phyloP scores from a whole-genome alignment of 2,888 invertebrate species.

The Eupithecia exiguata region DNA sequence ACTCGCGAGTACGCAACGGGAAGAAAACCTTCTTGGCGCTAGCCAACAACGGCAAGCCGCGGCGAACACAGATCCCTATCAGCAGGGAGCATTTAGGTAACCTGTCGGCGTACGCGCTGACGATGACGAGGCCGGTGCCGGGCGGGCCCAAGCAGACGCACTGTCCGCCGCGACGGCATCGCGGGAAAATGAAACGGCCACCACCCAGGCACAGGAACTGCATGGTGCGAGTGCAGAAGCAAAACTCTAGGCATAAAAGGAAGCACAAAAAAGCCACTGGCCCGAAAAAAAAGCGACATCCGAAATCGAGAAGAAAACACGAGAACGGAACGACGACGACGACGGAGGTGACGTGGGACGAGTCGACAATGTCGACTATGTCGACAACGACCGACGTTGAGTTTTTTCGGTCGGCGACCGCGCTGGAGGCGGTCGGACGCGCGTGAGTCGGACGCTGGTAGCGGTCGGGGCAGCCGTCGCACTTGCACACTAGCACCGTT shows the following conservation, averaged over 20 bases:
- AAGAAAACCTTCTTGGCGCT: slow-evolving; percentile 90
- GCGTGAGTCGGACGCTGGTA: slow-evolving; percentile 78
- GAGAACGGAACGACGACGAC: slow-evolving; percentile 78
- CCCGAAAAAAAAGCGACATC: slow-evolving; percentile 81
- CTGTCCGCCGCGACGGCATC: slow-evolving; percentile 73
- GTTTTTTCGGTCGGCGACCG: slow-evolving; percentile 84
- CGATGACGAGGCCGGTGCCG: slow-evolving; percentile 70
- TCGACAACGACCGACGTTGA: slow-evolving; percentile 80
- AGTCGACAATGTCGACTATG: slow-evolving; percentile 81
- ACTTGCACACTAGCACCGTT: slow-evolving; percentile 80
- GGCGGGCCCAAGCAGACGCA: slow-evolving; percentile 67
- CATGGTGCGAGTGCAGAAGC: slow-evolving; percentile 77
- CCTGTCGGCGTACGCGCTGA: slow-evolving; percentile 89
- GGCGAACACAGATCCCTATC: slow-evolving; percentile 88
- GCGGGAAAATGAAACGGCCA: slow-evolving; percentile 74
- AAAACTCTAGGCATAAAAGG: slow-evolving; percentile 73
- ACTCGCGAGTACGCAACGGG: slow-evolving; percentile 87
- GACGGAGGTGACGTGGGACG: slow-evolving; percentile 78
- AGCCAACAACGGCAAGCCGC: slow-evolving; percentile 88
- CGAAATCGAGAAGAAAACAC: slow-evolving; percentile 82
- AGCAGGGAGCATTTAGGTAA: slow-evolving; percentile 86
- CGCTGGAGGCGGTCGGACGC: slow-evolving; percentile 82
- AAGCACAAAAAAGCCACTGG: slow-evolving; percentile 80
- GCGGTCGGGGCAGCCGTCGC: slow-evolving; percentile 81
- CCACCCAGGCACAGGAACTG: slow-evolving; percentile 76